These are phyloP conservation scores for Dreissena polymorpha DNA, from an alignment of 1,140 invertebrate species.

Conservation along the genomic window DNA sequence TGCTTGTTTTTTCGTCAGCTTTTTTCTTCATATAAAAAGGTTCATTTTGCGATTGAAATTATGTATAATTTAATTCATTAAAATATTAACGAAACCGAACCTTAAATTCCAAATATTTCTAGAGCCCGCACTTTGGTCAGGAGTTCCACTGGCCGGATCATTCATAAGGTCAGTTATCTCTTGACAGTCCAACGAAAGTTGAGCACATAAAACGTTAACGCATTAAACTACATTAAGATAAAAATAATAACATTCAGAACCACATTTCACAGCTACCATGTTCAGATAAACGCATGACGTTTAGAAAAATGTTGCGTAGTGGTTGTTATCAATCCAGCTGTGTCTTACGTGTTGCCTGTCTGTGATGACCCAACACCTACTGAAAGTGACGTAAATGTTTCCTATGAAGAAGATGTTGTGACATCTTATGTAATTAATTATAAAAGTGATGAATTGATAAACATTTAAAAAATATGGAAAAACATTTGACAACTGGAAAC, in stretches of 20 bases:
- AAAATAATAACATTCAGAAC: constrained; percentile 24
- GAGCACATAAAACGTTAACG: constrained; percentile 35
- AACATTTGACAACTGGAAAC: neutral
- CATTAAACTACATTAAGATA: constrained; percentile 17
- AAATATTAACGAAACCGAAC: too few species aligned
- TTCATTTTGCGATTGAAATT: too few species aligned
- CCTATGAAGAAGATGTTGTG: constrained; percentile 21
- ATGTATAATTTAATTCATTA: too few species aligned
- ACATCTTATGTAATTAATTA: constrained; percentile 22
- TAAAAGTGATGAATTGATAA: constrained; percentile 28
- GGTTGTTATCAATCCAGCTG: neutral
- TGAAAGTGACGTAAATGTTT: constrained; percentile 19
- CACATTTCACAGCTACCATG: constrained; percentile 14
- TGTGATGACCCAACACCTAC: neutral
- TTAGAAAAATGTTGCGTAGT: neutral
- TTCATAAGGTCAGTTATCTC: too few species aligned
- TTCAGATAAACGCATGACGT: neutral
- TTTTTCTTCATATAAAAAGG: too few species aligned
- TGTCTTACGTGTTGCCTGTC: constrained; percentile 3
- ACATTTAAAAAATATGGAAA: constrained; percentile 10
- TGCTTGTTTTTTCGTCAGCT: too few species aligned
- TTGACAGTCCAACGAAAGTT: neutral
- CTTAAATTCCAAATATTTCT: too few species aligned
- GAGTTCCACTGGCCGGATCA: too few species aligned
- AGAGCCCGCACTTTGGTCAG: too few species aligned